These are phyloP conservation scores for Cheiracanthium punctorium DNA, from an alignment of 2,888 invertebrate species.

Conservation along the genomic window DNA sequence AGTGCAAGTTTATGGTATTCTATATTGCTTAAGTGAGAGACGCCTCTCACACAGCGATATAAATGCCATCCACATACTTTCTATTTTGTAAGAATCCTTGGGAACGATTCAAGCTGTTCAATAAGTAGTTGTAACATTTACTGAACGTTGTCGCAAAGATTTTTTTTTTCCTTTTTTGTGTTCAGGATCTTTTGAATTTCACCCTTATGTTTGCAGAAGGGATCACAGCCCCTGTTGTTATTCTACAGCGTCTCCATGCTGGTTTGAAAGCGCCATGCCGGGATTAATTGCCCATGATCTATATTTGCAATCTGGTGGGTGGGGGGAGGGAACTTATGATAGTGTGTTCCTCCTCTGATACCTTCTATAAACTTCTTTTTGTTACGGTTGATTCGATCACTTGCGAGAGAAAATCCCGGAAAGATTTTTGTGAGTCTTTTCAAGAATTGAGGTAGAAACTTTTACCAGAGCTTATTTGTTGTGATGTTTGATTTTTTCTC, in stretches of 20 bases:
- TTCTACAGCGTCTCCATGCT: constrained; percentile 6
- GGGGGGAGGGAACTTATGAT: constrained; percentile 3
- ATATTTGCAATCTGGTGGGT: constrained; percentile 32
- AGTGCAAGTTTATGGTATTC: too few species aligned
- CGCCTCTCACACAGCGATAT: too few species aligned
- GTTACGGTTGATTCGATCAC: not conserved
- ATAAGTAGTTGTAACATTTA: not conserved
- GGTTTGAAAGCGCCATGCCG: not conserved
- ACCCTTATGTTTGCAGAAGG: constrained; percentile 51
- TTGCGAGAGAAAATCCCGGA: not conserved
- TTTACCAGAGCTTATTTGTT: too few species aligned
- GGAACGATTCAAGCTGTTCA: not conserved
- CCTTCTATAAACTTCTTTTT: constrained; percentile 5
- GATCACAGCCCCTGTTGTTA: constrained; percentile 38
- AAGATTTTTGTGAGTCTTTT: not conserved
- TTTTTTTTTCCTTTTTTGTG: not conserved
- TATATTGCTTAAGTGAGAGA: too few species aligned
- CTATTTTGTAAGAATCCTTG: not conserved
- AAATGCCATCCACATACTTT: too few species aligned
- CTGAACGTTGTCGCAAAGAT: not conserved
- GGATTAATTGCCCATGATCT: constrained; percentile 57
- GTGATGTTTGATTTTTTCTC: too few species aligned
- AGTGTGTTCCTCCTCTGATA: not conserved
- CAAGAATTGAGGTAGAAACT: too few species aligned
- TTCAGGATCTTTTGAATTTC: constrained; percentile 31